A percentile compares a stretch with the other conserved stretches of the same genome.
Evolutionary conservation across 2,797 vertebrate species (phyloP).

Genomic region (Gallinago solitaria): DNA sequence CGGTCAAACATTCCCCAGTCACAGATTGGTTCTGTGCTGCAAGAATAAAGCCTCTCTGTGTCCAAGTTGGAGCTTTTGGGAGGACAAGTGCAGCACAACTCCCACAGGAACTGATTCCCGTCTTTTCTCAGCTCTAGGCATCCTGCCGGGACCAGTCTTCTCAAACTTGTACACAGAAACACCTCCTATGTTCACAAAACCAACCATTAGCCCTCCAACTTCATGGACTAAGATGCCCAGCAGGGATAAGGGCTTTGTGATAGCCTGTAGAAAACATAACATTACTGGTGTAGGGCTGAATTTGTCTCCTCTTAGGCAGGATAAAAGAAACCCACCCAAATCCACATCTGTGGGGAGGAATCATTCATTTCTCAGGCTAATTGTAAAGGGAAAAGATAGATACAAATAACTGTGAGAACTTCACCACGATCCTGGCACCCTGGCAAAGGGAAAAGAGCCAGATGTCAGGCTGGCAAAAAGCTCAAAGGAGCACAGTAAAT

Average conservation of each 20-base stretch:
- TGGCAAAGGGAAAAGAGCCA: conserved; percentile 1
- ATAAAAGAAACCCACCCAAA: neutral
- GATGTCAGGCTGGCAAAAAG: neutral
- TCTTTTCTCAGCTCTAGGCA: neutral
- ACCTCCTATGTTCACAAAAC: neutral
- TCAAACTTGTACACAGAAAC: neutral
- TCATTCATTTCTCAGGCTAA: neutral
- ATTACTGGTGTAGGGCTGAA: neutral
- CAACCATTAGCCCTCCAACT: neutral
- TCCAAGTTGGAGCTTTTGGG: rapidly evolving
- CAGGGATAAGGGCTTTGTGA: neutral
- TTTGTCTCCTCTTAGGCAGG: neutral
- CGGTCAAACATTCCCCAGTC: neutral
- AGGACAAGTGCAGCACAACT: neutral
- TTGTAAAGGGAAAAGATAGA: neutral
- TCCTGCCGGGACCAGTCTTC: neutral
- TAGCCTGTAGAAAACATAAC: neutral
- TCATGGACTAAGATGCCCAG: neutral
- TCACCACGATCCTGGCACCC: neutral
- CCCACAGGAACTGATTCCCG: neutral
- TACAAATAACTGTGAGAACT: conserved; percentile 14
- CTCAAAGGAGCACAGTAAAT: neutral
- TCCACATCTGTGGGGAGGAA: neutral
- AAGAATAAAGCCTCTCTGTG: neutral
- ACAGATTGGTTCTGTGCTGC: neutral